These are phyloP conservation scores for Lissonota sp. DNA, from an alignment of 2,888 invertebrate genomes.

Conservation along the genomic window DNA sequence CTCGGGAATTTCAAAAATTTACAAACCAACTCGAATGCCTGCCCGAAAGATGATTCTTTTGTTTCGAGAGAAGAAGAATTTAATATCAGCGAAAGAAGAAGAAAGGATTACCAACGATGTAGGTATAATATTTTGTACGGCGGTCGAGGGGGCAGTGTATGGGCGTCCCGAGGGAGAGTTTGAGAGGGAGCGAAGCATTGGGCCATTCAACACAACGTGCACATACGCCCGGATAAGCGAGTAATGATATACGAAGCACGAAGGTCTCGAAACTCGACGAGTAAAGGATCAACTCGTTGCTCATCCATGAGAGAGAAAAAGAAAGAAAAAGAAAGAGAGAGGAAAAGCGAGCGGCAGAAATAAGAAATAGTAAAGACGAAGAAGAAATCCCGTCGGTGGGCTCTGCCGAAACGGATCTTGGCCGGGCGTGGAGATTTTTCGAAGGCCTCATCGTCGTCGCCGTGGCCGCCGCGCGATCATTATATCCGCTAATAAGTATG, in stretches of 20 bases:
- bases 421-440: slow-evolving; percentile 52
- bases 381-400: slow-evolving; percentile 25
- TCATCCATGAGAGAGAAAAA: not conserved
- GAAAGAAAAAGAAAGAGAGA: slow-evolving; percentile 13
- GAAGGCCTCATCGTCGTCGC: slow-evolving; percentile 57
- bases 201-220: not conserved
- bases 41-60: not conserved
- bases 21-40: too few relatives aligned
- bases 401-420: slow-evolving; percentile 38
- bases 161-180: not conserved
- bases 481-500: slow-evolving; percentile 80
- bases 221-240: slow-evolving; percentile 58
- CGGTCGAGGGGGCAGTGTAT: not conserved
- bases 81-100: slow-evolving; percentile 20
- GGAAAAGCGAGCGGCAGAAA: not conserved
- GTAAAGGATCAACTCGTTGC: not conserved
- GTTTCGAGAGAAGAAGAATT: slow-evolving; percentile 23
- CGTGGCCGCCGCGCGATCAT: slow-evolving; percentile 70
- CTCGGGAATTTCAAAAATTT: too few relatives aligned
- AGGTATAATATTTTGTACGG: slow-evolving; percentile 1
- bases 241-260: slow-evolving; percentile 62
- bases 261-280: slow-evolving; percentile 52
- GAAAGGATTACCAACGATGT: slow-evolving; percentile 15
- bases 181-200: not conserved
- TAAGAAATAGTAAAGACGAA: slow-evolving; percentile 16